phyloP scores from a whole-genome alignment of 2,888 invertebrate species.

The Amphimallon solstitiale region DNA sequence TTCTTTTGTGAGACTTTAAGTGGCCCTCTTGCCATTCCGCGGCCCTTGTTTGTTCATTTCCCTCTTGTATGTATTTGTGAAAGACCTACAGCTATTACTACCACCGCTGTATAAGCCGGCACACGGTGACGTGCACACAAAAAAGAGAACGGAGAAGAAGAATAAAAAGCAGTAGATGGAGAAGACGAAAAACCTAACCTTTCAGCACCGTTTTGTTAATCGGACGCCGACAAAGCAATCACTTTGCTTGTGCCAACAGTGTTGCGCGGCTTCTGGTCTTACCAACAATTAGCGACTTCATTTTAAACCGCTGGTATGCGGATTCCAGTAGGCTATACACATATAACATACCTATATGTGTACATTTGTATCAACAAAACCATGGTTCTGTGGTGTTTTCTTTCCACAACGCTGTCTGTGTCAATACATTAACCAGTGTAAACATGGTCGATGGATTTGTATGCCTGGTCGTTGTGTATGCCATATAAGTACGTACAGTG shows the following conservation, averaged over 20 bases:
- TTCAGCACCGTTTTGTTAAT: slow-evolving; percentile 51
- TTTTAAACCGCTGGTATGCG: slow-evolving; percentile 43
- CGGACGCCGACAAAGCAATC: slow-evolving; percentile 49
- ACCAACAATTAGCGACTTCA: slow-evolving; percentile 50
- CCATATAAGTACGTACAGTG: too few species aligned
- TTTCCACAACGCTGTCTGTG: slow-evolving; percentile 36
- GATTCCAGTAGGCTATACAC: slow-evolving; percentile 33
- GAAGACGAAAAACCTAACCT: slow-evolving; percentile 45
- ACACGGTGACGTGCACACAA: slow-evolving; percentile 40
- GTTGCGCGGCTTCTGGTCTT: slow-evolving; percentile 51
- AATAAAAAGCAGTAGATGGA: slow-evolving; percentile 43
- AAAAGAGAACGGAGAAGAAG: slow-evolving; percentile 3
- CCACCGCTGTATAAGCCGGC: slow-evolving; percentile 40
- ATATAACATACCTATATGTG: too few species aligned
- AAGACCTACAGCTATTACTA: background rate
- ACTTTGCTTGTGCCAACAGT: slow-evolving; percentile 47
- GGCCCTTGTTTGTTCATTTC: slow-evolving; percentile 43
- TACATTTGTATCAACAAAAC: slow-evolving; percentile 9
- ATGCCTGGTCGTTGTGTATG: background rate
- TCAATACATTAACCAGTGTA: slow-evolving; percentile 39
- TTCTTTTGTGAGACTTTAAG: slow-evolving; percentile 44
- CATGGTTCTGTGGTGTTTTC: too few species aligned
- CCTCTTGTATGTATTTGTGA: slow-evolving; percentile 30
- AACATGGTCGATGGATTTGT: slow-evolving; percentile 28
- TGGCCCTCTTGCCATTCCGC: slow-evolving; percentile 40